A percentile compares a stretch with the other conserved stretches of the same genome.
These are phyloP conservation scores for Apistogramma diplotaenia DNA, from an alignment of 2,113 vertebrate species.

Conservation along the genomic window DNA sequence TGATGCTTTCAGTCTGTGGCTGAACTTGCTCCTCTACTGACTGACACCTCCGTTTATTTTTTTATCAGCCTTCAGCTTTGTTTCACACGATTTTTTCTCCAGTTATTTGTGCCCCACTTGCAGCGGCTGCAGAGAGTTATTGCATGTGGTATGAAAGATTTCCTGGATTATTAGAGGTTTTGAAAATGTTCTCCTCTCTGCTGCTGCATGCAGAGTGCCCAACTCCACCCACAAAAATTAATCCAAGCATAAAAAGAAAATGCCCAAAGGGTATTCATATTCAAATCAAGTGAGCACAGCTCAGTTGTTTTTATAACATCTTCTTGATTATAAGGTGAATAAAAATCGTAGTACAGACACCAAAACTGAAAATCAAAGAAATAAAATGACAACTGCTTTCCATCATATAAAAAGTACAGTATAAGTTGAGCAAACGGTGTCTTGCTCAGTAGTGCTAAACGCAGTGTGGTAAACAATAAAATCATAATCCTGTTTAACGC, in stretches of 20 bases:
- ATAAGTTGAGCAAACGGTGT: neutral
- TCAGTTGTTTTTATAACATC: neutral
- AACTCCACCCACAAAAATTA: neutral
- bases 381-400: neutral
- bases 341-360: neutral
- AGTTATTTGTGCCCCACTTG: neutral
- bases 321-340: neutral
- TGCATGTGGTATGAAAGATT: neutral
- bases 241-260: neutral
- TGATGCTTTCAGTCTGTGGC: neutral
- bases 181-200: neutral
- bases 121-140: neutral
- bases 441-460: rapidly evolving
- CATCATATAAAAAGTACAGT: neutral
- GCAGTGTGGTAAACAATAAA: neutral
- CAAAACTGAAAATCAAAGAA: rapidly evolving
- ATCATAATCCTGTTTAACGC: neutral
- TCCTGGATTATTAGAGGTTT: neutral
- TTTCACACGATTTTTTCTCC: neutral
- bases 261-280: neutral
- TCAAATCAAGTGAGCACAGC: neutral
- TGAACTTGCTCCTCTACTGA: neutral
- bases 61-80: neutral
- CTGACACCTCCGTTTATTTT: neutral
- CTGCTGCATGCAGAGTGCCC: neutral